Evolutionary conservation across 35 echinoderm and acorn worm genomes (phyloP).

Genomic region (Hemicentrotus pulcherrimus): DNA sequence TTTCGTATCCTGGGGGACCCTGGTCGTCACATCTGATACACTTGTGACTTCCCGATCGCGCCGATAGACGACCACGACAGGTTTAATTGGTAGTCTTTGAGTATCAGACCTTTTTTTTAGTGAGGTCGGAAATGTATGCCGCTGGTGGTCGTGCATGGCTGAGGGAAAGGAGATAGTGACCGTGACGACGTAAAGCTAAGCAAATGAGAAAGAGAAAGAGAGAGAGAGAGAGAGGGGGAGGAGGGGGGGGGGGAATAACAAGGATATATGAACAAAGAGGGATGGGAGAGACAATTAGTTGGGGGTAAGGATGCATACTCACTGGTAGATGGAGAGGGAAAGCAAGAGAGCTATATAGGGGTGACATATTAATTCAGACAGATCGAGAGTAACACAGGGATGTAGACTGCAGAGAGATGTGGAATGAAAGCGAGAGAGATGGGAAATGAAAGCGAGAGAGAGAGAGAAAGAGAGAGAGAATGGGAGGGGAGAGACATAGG

Average conservation of each 20-base stretch:
- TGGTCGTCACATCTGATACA: slow-evolving; percentile 8
- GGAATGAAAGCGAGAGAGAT: too few species aligned
- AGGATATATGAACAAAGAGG: neutral
- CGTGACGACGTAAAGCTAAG: neutral
- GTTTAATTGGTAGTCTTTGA: neutral
- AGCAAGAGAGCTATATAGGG: too few species aligned
- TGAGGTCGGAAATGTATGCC: too few species aligned
- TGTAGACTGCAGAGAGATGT: too few species aligned
- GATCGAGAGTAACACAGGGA: too few species aligned
- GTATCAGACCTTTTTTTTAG: neutral
- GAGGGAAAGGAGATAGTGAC: neutral
- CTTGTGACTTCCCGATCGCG: slow-evolving; percentile 8
- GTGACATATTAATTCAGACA: too few species aligned
- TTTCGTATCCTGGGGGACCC: neutral
- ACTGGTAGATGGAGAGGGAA: too few species aligned
- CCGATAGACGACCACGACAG: neutral
- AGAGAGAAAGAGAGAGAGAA: too few species aligned
- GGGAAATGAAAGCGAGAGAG: too few species aligned
- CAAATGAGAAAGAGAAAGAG: neutral
- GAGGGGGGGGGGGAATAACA: neutral
- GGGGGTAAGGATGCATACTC: too few species aligned
- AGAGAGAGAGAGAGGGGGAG: neutral
- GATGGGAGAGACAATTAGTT: neutral
- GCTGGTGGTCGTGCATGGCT: too few species aligned
- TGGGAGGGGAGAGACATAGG: too few species aligned